Percentiles rank a stretch among this genome's conserved stretches.
phyloP scores from a whole-genome alignment of 2,888 invertebrate genomes.

The Ormyrus nitidulus region DNA sequence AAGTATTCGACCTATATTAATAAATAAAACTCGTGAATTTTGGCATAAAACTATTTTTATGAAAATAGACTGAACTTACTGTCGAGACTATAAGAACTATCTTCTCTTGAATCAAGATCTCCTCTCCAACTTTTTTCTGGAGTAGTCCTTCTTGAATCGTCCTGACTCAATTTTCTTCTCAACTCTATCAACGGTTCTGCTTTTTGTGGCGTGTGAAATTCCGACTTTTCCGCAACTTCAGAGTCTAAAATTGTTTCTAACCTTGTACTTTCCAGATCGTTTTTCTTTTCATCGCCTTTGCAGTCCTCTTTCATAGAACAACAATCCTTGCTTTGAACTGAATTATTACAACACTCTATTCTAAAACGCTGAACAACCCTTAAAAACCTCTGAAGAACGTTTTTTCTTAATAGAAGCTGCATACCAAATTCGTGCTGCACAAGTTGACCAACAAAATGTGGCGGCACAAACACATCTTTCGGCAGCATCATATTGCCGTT shows the following conservation, averaged over 20 bases:
- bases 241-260: constrained; percentile 72
- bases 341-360: constrained; percentile 61
- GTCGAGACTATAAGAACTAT: constrained; percentile 60
- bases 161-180: constrained; percentile 68
- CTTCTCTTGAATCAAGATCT: constrained; percentile 64
- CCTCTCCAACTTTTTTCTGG: constrained; percentile 68
- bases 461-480: constrained; percentile 78
- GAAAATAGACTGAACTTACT: constrained; percentile 27
- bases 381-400: constrained; percentile 76
- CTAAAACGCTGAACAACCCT: constrained; percentile 73
- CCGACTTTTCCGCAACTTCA: constrained; percentile 65
- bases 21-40: background rate
- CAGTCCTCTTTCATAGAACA: constrained; percentile 25
- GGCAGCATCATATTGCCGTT: constrained; percentile 79
- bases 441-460: constrained; percentile 91
- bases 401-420: constrained; percentile 77
- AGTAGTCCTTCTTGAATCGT: constrained; percentile 70
- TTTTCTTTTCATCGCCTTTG: constrained; percentile 44
- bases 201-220: constrained; percentile 61
- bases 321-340: constrained; percentile 3
- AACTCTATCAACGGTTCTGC: constrained; percentile 65
- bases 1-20: constrained; percentile 76
- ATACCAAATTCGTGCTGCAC: constrained; percentile 82
- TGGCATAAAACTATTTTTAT: background rate
- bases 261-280: constrained; percentile 59